Percentiles rank a stretch among this genome's conserved stretches.
These are phyloP conservation scores for Zaprionus ornatus DNA, from an alignment of 1,140 invertebrate species.

Conservation along the genomic window DNA sequence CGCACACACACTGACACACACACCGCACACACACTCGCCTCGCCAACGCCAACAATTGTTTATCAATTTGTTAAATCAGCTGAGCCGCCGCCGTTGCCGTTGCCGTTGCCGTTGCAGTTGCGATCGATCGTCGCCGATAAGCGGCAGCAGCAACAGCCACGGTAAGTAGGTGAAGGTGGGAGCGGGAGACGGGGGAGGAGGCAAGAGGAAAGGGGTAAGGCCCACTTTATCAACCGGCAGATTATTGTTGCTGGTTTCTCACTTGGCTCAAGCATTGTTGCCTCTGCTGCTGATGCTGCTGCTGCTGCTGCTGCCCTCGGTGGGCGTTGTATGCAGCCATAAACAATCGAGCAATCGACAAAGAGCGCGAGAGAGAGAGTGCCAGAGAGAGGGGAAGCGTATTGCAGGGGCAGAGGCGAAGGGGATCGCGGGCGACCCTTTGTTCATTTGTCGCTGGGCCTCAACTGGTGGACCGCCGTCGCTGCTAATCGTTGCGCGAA, in stretches of 20 bases:
- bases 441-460: conserved; percentile 75
- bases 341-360: conserved; percentile 78
- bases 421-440: conserved; percentile 55
- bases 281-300: not conserved
- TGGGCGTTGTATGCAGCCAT: conserved; percentile 79
- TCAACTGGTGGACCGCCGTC: conserved; percentile 55
- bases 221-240: conserved; percentile 73
- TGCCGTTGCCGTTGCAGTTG: conserved; percentile 48
- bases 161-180: not conserved
- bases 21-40: conserved; percentile 10
- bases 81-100: conserved; percentile 42
- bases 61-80: conserved; percentile 83
- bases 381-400: too few relatives aligned
- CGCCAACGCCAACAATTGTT: conserved; percentile 80
- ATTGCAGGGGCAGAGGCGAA: not conserved
- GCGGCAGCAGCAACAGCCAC: conserved; percentile 22
- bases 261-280: conserved; percentile 54
- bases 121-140: conserved; percentile 81
- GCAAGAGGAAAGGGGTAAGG: conserved; percentile 9
- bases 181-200: not conserved
- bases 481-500: conserved; percentile 69
- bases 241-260: conserved; percentile 82
- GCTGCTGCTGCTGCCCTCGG: conserved; percentile 36
- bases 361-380: not conserved
- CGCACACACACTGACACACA: conserved; percentile 12